Evolutionary conservation across 2,113 vertebrate species (phyloP).

Genomic region (Scortum barcoo): DNA sequence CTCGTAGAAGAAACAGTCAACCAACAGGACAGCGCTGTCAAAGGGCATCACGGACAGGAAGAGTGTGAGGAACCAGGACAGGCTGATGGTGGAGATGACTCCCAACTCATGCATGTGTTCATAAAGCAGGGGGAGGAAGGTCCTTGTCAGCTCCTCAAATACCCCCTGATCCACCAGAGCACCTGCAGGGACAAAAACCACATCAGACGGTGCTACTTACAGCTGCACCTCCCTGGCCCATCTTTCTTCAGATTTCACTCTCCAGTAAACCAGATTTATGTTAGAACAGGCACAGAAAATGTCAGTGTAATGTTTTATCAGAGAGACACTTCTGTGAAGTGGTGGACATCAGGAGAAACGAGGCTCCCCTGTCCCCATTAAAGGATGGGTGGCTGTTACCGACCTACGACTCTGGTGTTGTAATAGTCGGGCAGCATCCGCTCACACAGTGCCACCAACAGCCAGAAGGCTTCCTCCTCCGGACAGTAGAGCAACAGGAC

Average conservation of each 20-base stretch:
- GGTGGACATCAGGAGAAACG: no score
- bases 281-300: no score
- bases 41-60: slow-evolving; percentile 99
- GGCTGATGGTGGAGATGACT: slow-evolving; percentile 96
- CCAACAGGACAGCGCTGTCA: slow-evolving; percentile 93
- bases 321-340: no score
- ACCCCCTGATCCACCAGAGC: slow-evolving; percentile 97
- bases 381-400: slow-evolving; percentile 69
- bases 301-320: no score
- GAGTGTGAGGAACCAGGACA: slow-evolving; percentile 98
- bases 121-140: slow-evolving; percentile 91
- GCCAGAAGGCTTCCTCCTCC: slow-evolving; percentile 98
- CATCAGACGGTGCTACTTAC: background rate
- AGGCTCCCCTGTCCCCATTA: no score
- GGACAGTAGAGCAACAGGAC: slow-evolving; percentile 95
- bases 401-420: slow-evolving; percentile 97
- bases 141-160: slow-evolving; percentile 94
- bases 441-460: slow-evolving; percentile 96
- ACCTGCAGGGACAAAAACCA: slow-evolving; percentile 77
- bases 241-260: no score
- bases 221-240: background rate
- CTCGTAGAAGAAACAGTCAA: slow-evolving; percentile 98
- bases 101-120: slow-evolving; percentile 97
- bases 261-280: no score
- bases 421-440: slow-evolving; percentile 98